phyloP scores from a whole-genome alignment of 1,140 invertebrate genomes.

The Philaenus spumarius region DNA sequence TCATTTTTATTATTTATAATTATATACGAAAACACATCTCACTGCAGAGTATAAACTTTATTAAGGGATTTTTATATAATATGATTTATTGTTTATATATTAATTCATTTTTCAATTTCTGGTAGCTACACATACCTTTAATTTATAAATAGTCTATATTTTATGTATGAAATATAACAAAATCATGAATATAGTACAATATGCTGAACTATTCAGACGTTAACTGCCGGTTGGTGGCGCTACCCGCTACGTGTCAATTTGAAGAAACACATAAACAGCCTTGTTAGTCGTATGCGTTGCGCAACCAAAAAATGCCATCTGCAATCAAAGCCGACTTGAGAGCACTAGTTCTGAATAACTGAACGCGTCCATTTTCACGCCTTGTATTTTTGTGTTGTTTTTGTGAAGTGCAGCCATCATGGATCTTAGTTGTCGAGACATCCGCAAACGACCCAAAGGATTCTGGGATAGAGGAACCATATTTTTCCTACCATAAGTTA shows the following conservation, averaged over 20 bases:
- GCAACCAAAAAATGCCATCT: conserved; percentile 13
- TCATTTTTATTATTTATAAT: too few species aligned
- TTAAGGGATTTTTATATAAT: too few species aligned
- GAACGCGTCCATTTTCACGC: conserved; percentile 22
- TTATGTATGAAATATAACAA: too few species aligned
- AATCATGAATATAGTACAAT: too few species aligned
- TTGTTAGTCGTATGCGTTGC: conserved; percentile 16
- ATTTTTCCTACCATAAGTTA: conserved; percentile 27
- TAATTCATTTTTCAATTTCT: too few species aligned
- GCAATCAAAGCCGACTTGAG: conserved; percentile 16
- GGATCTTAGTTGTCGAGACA: conserved; percentile 26
- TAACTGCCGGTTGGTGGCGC: conserved; percentile 10
- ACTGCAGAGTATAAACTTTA: too few species aligned
- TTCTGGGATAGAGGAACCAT: conserved; percentile 29
- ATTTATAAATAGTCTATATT: too few species aligned
- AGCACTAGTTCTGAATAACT: conserved; percentile 22
- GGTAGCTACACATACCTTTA: too few species aligned
- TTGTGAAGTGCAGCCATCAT: conserved; percentile 27
- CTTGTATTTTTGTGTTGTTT: conserved; percentile 26
- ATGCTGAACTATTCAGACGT: too few species aligned
- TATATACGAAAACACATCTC: too few species aligned
- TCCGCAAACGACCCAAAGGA: conserved; percentile 30
- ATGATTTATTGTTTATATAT: too few species aligned
- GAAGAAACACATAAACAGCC: not conserved
- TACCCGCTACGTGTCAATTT: not conserved